These are phyloP conservation scores for Tetragonula clypearis DNA, from an alignment of 1,140 invertebrate species.

Conservation along the genomic window DNA sequence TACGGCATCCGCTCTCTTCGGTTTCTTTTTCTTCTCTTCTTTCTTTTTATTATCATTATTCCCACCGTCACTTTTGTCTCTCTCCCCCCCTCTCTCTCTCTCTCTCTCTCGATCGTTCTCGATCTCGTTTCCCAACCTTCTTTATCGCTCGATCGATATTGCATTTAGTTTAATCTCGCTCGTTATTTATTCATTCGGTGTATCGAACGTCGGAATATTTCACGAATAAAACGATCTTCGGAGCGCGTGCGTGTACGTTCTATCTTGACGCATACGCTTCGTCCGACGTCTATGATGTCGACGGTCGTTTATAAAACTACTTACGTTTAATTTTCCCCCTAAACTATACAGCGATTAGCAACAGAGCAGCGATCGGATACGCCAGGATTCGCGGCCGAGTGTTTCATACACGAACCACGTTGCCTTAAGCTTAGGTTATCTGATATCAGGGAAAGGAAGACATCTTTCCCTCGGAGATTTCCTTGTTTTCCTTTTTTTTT, in stretches of 20 bases:
- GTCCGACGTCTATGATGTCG: slow-evolving; percentile 36
- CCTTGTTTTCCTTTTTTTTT: not conserved
- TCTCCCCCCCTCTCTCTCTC: not conserved
- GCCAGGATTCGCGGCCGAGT: slow-evolving; percentile 51
- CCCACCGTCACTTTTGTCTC: not conserved
- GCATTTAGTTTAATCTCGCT: not conserved
- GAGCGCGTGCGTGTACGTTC: slow-evolving; percentile 15
- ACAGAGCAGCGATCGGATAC: slow-evolving; percentile 62
- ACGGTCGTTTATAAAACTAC: slow-evolving; percentile 75
- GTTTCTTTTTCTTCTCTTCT: not conserved
- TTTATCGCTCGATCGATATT: not conserved
- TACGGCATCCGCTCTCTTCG: slow-evolving; percentile 53
- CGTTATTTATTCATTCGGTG: not conserved
- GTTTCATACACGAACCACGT: slow-evolving; percentile 35
- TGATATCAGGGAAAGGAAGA: slow-evolving; percentile 42
- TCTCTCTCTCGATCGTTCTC: slow-evolving; percentile 29
- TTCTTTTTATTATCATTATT: slow-evolving; percentile 11
- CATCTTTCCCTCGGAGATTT: not conserved
- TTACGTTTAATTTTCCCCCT: slow-evolving; percentile 69
- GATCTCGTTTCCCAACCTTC: slow-evolving; percentile 25
- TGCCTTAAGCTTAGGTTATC: slow-evolving; percentile 48
- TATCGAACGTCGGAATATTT: not conserved
- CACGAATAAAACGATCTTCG: not conserved
- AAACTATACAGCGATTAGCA: slow-evolving; percentile 71
- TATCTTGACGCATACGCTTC: not conserved